Evolutionary conservation across 2,797 vertebrate genomes (phyloP).

Genomic region (Prionace glauca): DNA sequence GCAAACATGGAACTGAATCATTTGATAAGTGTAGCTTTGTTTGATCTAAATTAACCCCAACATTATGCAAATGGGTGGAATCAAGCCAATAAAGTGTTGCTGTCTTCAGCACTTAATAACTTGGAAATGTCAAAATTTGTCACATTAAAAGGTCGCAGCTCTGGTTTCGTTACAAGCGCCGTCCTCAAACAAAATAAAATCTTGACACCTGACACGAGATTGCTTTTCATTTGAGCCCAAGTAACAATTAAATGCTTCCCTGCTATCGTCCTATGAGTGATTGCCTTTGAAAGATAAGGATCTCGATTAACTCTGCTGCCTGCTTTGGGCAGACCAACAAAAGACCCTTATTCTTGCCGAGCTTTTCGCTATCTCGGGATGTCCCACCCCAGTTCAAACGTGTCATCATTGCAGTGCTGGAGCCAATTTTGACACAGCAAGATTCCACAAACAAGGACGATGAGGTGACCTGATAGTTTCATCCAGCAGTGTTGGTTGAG

Average conservation of each 20-base stretch:
- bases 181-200: neutral
- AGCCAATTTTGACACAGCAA: too few relatives aligned
- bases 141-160: neutral
- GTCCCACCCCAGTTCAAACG: too few relatives aligned
- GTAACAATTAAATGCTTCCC: neutral
- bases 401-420: too few relatives aligned
- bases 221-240: neutral
- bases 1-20: neutral
- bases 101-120: neutral
- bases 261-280: neutral
- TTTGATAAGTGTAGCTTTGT: neutral
- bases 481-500: too few relatives aligned
- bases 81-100: neutral
- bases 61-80: neutral
- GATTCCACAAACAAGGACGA: too few relatives aligned
- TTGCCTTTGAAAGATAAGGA: neutral
- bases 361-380: neutral
- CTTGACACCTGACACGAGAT: neutral
- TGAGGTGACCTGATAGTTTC: too few relatives aligned
- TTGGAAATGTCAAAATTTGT: neutral
- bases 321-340: neutral
- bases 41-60: neutral
- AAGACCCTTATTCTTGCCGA: neutral
- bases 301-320: neutral
- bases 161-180: neutral